A percentile compares a stretch with the other conserved stretches of the same genome.
Conservation (phyloP, 2,888 invertebrate genomes). For the Oxytorus armatus region DNA sequence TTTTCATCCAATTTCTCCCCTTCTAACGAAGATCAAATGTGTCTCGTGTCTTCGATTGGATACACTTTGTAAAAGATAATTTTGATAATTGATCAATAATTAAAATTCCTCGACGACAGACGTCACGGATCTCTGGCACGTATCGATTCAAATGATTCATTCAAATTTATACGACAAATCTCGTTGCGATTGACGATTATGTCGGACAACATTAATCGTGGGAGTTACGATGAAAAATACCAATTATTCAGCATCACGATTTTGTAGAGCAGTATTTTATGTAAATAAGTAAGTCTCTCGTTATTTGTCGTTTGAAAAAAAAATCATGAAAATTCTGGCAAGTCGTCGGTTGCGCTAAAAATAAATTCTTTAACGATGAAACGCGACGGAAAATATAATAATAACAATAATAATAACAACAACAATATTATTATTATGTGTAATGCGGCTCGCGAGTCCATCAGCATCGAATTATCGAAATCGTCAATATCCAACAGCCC, state of each 20-base stretch:
- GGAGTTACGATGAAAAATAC: constrained; percentile 44
- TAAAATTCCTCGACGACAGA: background rate
- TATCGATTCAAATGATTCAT: constrained; percentile 13
- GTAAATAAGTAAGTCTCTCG: background rate
- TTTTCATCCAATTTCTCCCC: background rate
- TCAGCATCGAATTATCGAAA: constrained; percentile 62
- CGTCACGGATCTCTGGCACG: background rate
- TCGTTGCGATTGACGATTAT: constrained; percentile 25
- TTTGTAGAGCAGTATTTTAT: background rate
- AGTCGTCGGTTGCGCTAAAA: too few relatives aligned
- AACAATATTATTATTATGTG: constrained; percentile 35
- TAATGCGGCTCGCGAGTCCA: constrained; percentile 55
- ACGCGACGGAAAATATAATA: background rate
- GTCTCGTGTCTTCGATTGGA: constrained; percentile 34
- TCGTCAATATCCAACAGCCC: constrained; percentile 62
- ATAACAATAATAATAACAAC: constrained; percentile 9
- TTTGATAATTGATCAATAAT: constrained; percentile 17
- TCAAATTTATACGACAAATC: constrained; percentile 17
- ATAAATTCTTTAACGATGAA: too few relatives aligned
- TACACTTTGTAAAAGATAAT: constrained; percentile 12
- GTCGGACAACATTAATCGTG: constrained; percentile 38
- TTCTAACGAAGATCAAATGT: background rate
- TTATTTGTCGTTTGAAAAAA: background rate
- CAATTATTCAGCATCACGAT: constrained; percentile 38
- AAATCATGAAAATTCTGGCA: background rate